These are phyloP conservation scores for Junonia oenone DNA, from an alignment of 2,888 invertebrate species.

Conservation along the genomic window DNA sequence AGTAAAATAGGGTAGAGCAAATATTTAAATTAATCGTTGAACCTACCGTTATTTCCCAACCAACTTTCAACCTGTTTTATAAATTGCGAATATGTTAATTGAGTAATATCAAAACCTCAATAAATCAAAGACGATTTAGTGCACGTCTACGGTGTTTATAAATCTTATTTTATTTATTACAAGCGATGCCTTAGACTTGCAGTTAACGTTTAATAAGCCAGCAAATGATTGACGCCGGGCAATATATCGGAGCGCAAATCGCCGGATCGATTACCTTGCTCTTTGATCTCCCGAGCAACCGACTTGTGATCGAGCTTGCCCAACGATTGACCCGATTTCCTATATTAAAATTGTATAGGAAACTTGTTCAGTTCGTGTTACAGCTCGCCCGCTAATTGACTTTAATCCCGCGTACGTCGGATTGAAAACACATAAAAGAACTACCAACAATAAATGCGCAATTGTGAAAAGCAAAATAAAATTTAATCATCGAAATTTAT, in stretches of 20 bases:
- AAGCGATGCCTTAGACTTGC: constrained; percentile 2
- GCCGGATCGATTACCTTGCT: constrained; percentile 22
- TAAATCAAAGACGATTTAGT: background rate
- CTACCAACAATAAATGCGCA: background rate
- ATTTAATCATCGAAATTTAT: background rate
- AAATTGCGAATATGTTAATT: background rate
- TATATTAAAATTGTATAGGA: constrained; percentile 21
- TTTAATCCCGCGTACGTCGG: constrained; percentile 4
- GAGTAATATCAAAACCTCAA: background rate
- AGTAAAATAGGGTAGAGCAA: background rate
- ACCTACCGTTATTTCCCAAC: too few relatives aligned
- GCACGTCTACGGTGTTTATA: background rate
- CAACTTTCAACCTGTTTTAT: too few relatives aligned
- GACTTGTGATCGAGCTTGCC: constrained; percentile 20
- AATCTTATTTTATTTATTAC: constrained; percentile 4
- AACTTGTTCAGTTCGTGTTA: constrained; percentile 4
- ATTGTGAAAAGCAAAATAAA: background rate
- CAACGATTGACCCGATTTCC: constrained; percentile 18
- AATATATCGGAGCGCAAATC: constrained; percentile 22
- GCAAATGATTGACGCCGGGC: constrained; percentile 16
- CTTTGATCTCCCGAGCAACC: constrained; percentile 25
- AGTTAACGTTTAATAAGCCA: constrained; percentile 13
- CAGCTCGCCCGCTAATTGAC: constrained; percentile 15
- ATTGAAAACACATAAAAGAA: background rate
- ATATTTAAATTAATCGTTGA: too few relatives aligned